Base-by-base conservation (phyloP, 2,888 invertebrate genomes). In the Pristionchus entomophagus region DNA sequence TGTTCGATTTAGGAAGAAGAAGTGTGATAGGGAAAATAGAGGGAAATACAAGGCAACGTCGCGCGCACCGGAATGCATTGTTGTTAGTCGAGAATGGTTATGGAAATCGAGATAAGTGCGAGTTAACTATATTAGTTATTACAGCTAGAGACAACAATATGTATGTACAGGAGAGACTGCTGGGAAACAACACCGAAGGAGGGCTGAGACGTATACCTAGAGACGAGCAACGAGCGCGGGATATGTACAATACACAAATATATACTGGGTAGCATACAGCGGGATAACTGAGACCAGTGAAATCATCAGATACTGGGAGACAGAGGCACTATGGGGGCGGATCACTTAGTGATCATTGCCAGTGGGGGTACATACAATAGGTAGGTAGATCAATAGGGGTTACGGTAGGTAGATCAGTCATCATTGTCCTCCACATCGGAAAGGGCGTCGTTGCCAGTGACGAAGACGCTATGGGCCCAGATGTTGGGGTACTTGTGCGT, bases 371-470 rank as follows among this genome's bases (percentile, higher is more conserved):
- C 38, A 35, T 38, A 69, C 0, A 14, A 73, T 32, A 45, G 41
- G n/a, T 6, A 19, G 69, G 69, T n/a, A n/a, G n/a, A n/a, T n/a
- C n/a, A n/a, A n/a, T n/a, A n/a, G 4, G 38, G 38, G 38, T 14
- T 3, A 19, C 32, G 26, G 32, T 3, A 17, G 22, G n/a, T n/a
- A 59, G 5, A 56, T 38, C 59, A 56, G n/a, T 41, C 38, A 26
- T 82, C 59, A 32, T 56, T 26, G 59, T 85, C 77, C 35, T 77
- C 85, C 17, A 77, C 59, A 32, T 85, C 85, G 2, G 73, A 73
- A 26, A 85, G 85, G 26, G 85, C 85, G 41, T 85, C 85, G 56
- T 56, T 77, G 51, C 85, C 85, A 17, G 85, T 77, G 38, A 85
- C 85, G 77, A 85, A 85, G 17, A 77, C 73, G 10, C 38, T 29